A percentile compares a stretch with the other conserved stretches of the same genome.
phyloP scores from a whole-genome alignment of 2,888 invertebrate species.

The Lissocephala sabroskyi region DNA sequence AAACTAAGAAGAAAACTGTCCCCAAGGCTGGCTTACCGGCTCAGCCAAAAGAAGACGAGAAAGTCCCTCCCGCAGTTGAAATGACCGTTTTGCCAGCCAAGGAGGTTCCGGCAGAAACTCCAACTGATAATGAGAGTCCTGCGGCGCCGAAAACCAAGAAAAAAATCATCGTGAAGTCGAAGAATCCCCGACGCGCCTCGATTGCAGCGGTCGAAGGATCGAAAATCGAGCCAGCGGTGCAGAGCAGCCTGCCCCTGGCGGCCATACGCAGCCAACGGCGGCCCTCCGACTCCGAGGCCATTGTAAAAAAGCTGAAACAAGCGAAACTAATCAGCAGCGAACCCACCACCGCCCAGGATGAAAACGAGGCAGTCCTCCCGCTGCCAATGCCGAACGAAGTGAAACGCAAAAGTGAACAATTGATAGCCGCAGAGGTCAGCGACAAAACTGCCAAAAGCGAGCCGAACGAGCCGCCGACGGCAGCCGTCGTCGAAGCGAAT shows the following conservation, averaged over 20 bases:
- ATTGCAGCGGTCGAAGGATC: conserved; percentile 68
- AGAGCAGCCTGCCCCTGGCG: conserved; percentile 15
- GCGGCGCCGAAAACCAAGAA: conserved; percentile 42
- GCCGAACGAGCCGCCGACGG: conserved; percentile 12
- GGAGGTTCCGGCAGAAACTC: conserved; percentile 13
- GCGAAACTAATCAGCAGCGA: conserved; percentile 35
- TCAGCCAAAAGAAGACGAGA: too few relatives aligned
- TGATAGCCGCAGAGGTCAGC: conserved; percentile 31
- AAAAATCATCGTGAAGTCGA: conserved; percentile 38
- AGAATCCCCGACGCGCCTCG: conserved; percentile 61
- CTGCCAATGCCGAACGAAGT: conserved; percentile 6
- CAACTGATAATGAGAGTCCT: too few relatives aligned
- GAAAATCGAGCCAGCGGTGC: conserved; percentile 51
- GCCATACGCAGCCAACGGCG: conserved; percentile 51
- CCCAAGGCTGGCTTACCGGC: too few relatives aligned
- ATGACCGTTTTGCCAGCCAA: too few relatives aligned
- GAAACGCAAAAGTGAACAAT: conserved; percentile 36
- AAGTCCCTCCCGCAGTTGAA: too few relatives aligned
- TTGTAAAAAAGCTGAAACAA: conserved; percentile 64
- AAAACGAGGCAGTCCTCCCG: not conserved
- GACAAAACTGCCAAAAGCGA: conserved; percentile 19
- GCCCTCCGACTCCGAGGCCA: conserved; percentile 67
- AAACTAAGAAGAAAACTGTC: too few relatives aligned
- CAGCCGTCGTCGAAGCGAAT: conserved; percentile 29
- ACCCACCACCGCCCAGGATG: conserved; percentile 23